phyloP scores from a whole-genome alignment of 1,140 invertebrate species.

The Periplaneta americana region DNA sequence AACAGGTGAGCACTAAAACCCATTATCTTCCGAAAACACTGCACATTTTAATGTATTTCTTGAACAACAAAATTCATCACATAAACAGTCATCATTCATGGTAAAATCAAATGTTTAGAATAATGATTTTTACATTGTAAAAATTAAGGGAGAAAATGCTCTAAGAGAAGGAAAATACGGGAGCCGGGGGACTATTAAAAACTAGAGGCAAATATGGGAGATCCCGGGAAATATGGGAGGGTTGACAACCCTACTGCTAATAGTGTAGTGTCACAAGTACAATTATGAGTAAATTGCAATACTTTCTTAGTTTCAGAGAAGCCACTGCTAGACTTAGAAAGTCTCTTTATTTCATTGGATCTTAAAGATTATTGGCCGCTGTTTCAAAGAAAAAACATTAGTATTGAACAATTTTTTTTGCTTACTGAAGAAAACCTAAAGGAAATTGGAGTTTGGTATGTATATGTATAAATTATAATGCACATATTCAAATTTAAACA shows the following conservation, averaged over 20 bases:
- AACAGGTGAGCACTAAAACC: too few species aligned
- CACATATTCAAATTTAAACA: background rate
- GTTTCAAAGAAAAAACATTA: background rate
- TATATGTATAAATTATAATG: background rate
- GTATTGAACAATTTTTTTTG: background rate
- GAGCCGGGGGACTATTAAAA: background rate
- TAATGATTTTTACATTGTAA: too few species aligned
- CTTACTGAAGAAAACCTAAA: background rate
- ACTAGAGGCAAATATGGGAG: too few species aligned
- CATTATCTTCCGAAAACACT: too few species aligned
- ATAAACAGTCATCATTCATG: too few species aligned
- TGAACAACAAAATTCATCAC: too few species aligned
- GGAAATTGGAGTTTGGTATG: background rate
- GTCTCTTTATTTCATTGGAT: background rate
- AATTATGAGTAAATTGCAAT: background rate
- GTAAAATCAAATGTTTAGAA: too few species aligned
- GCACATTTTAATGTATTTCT: too few species aligned
- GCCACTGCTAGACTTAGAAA: background rate
- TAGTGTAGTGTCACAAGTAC: background rate
- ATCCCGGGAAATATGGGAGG: background rate
- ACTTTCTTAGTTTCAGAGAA: background rate
- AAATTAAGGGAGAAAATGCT: background rate
- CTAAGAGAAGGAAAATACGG: too few species aligned
- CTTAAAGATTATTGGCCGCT: background rate
- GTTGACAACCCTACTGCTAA: background rate